phyloP scores from a whole-genome alignment of 2,113 vertebrate species.

The Atrichornis clamosus region DNA sequence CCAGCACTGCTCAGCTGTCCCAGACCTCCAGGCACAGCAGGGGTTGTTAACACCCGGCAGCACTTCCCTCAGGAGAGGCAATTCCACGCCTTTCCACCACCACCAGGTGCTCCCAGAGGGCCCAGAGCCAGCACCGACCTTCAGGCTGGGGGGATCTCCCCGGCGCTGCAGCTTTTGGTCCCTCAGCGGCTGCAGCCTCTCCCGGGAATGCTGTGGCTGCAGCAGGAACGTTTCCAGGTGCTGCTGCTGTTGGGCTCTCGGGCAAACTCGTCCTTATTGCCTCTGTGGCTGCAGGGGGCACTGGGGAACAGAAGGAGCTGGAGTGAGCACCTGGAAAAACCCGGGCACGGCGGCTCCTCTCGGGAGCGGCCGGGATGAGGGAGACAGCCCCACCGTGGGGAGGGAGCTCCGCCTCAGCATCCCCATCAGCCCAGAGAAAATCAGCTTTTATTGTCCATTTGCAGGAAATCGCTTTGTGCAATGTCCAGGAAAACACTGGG shows the following conservation, averaged over 20 bases:
- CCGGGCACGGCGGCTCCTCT: neutral
- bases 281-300: neutral
- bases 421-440: fast-evolving
- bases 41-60: fast-evolving
- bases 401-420: neutral
- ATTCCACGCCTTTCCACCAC: fast-evolving
- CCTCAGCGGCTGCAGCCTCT: neutral
- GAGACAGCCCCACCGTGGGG: neutral
- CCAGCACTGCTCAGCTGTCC: fast-evolving
- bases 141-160: neutral
- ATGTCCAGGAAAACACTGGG: neutral
- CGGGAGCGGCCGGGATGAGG: neutral
- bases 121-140: neutral
- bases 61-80: fast-evolving
- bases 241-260: neutral
- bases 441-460: fast-evolving
- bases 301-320: neutral
- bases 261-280: neutral
- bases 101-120: fast-evolving
- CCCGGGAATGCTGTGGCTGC: neutral
- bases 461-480: neutral
- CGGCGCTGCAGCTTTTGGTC: fast-evolving
- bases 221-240: neutral
- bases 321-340: fast-evolving
- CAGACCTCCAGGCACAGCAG: fast-evolving